Conservation (phyloP, 2,797 vertebrate species). For the Psittacula derbiana region DNA sequence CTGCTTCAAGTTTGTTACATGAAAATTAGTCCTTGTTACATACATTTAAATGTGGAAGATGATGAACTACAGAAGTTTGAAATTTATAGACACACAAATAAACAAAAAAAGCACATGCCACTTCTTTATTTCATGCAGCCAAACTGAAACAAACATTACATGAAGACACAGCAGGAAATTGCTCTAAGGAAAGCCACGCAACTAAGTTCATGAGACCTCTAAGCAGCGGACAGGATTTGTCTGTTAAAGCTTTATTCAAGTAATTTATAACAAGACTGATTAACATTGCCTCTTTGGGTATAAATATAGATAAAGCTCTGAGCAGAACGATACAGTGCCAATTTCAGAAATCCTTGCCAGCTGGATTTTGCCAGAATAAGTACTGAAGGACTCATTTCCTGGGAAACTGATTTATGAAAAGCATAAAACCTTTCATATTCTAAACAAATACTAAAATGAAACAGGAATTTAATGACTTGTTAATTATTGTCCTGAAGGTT, state of each 20-base stretch:
- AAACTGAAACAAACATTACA: neutral
- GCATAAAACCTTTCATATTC: neutral
- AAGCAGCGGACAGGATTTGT: neutral
- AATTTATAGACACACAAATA: neutral
- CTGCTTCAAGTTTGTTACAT: neutral
- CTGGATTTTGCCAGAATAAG: neutral
- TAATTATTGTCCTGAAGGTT: neutral
- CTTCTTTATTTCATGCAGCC: neutral
- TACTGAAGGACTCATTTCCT: neutral
- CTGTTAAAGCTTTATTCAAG: neutral
- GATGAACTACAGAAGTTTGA: neutral
- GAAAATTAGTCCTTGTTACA: neutral
- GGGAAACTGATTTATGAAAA: neutral
- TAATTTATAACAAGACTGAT: neutral
- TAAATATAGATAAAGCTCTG: neutral
- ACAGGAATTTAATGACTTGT: neutral
- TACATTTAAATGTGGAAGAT: neutral
- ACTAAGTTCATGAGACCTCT: neutral
- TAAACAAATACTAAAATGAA: slow-evolving; percentile 13
- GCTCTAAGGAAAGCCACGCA: neutral
- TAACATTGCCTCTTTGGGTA: neutral
- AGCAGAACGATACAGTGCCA: neutral
- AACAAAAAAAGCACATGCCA: too few relatives aligned
- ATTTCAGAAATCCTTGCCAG: neutral
- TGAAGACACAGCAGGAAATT: neutral